phyloP scores from a whole-genome alignment of 1,140 invertebrate genomes.

The Aplysia californica region DNA sequence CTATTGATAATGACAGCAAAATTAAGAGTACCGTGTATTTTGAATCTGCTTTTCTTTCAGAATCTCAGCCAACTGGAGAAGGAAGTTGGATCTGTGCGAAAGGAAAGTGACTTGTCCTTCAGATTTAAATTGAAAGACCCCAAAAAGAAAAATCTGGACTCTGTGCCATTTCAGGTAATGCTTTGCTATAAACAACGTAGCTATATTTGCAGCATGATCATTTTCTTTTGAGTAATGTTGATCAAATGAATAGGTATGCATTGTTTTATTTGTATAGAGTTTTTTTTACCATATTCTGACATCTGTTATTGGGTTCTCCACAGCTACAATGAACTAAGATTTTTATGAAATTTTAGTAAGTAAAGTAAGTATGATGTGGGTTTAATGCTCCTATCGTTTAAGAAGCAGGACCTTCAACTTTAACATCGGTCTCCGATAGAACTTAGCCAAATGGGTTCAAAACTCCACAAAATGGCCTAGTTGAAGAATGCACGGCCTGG shows the following conservation, averaged over 20 bases:
- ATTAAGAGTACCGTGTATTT: neutral
- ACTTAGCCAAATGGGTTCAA: too few species aligned
- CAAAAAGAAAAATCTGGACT: constrained; percentile 30
- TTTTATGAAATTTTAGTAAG: too few species aligned
- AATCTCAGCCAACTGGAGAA: constrained; percentile 48
- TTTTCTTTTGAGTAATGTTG: neutral
- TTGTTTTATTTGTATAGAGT: neutral
- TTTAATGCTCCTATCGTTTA: too few species aligned
- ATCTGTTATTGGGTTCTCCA: too few species aligned
- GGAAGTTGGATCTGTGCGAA: constrained; percentile 55
- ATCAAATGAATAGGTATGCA: neutral
- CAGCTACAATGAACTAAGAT: too few species aligned
- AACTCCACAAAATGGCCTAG: too few species aligned
- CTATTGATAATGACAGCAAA: neutral
- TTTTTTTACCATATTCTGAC: neutral
- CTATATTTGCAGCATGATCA: neutral
- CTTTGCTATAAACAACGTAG: neutral
- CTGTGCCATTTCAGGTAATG: constrained; percentile 57
- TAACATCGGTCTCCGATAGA: too few species aligned
- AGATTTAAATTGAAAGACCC: constrained; percentile 47
- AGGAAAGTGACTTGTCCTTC: constrained; percentile 53
- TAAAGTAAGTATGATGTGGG: too few species aligned
- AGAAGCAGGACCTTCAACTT: too few species aligned
- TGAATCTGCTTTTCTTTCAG: constrained; percentile 25
- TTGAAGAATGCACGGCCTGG: too few species aligned